Evolutionary conservation across 1,140 invertebrate species (phyloP).

Genomic region (Cydia splendana): DNA sequence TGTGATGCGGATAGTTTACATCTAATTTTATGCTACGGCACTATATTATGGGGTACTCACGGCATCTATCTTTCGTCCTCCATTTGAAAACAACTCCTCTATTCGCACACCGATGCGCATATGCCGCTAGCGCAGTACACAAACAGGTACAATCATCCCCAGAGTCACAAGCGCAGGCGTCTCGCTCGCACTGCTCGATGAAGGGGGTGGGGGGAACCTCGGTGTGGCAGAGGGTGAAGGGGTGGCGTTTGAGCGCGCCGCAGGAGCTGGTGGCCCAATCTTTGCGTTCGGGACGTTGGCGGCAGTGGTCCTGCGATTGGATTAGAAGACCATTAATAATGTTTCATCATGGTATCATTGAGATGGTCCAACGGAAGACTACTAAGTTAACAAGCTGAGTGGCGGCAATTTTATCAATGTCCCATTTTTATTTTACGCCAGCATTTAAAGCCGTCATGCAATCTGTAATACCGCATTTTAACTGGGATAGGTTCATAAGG

Average conservation of each 20-base stretch:
- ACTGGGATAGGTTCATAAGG: no score
- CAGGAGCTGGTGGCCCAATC: conserved; percentile 90
- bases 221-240: conserved; percentile 89
- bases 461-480: no score
- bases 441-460: no score
- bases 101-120: conserved; percentile 89
- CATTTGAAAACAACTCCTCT: conserved; percentile 88
- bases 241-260: conserved; percentile 84
- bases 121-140: conserved; percentile 92
- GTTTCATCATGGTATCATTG: no score
- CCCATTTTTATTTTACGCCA: no score
- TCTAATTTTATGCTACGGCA: conserved; percentile 84
- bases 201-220: conserved; percentile 87
- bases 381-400: no score
- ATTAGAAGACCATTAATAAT: background rate
- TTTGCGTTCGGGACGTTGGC: conserved; percentile 85
- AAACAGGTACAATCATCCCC: conserved; percentile 95
- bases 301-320: conserved; percentile 84
- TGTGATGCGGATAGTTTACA: no score
- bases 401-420: background rate
- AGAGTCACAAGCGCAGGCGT: conserved; percentile 92
- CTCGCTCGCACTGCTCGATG: conserved; percentile 86
- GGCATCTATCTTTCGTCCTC: conserved; percentile 90
- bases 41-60: conserved; percentile 84
- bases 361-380: background rate